Percentiles rank a stretch among this genome's conserved stretches.
These are phyloP conservation scores for Eriosoma lanigerum DNA, from an alignment of 1,140 invertebrate species.

Conservation along the genomic window DNA sequence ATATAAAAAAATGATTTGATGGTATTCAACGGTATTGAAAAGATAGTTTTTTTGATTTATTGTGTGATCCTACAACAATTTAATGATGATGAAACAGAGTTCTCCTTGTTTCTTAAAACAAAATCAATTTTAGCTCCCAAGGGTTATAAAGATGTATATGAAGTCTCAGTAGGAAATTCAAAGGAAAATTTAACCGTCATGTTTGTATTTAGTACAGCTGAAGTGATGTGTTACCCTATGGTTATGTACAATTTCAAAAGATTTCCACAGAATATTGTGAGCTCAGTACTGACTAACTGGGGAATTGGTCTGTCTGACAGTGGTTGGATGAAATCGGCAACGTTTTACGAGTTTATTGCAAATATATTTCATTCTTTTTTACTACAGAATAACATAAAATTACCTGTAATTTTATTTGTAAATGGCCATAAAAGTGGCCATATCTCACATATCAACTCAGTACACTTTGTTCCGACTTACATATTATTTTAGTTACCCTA, in stretches of 20 bases:
- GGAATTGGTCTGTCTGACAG: slow-evolving; percentile 57
- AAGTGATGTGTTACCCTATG: slow-evolving; percentile 56
- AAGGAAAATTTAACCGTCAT: slow-evolving; percentile 58
- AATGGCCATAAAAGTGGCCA: slow-evolving; percentile 4
- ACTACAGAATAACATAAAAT: neutral
- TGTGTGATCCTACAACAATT: neutral
- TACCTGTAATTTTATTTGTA: neutral
- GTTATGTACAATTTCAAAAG: slow-evolving; percentile 57
- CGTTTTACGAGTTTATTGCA: slow-evolving; percentile 59
- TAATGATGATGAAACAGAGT: slow-evolving; percentile 58
- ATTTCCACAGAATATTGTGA: slow-evolving; percentile 55
- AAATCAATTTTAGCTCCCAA: slow-evolving; percentile 56
- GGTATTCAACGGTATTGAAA: neutral
- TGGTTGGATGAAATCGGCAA: slow-evolving; percentile 59
- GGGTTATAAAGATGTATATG: slow-evolving; percentile 56
- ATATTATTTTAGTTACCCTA: neutral
- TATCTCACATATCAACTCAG: neutral
- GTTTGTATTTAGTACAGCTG: slow-evolving; percentile 57
- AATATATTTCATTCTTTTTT: slow-evolving; percentile 58
- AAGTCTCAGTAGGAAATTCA: slow-evolving; percentile 55
- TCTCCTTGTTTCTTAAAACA: slow-evolving; percentile 57
- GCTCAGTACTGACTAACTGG: slow-evolving; percentile 56
- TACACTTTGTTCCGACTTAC: neutral
- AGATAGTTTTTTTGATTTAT: neutral
- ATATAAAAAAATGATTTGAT: slow-evolving; percentile 2